Base-by-base conservation (phyloP, 2,888 invertebrate species). In the Leptopilina myrica region DNA sequence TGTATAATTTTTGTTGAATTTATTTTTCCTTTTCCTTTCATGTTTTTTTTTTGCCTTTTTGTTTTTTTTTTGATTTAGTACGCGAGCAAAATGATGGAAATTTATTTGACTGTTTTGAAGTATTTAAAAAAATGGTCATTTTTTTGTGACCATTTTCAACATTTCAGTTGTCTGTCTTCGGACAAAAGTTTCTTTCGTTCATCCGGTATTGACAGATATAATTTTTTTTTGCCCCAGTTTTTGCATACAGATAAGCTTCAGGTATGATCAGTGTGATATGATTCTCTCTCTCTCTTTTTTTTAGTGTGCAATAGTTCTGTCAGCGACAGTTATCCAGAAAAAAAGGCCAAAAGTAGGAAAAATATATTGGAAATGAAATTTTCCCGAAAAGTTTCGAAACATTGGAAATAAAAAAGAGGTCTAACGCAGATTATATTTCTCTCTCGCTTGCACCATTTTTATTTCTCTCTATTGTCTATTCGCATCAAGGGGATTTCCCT, bases 401-500 rank as follows among this genome's bases (percentile, higher is more conserved):
- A 59, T 59, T 15, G 69, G 7, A 20, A 20, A 7, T 12, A 49
- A 69, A 69, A 69, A 26, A 53, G 33, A 33, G 33, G 26, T 56
- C n/a, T 33, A 53, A 33, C 26, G 53, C 49, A 67, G 26, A 69
- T 69, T 69, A 69, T 69, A 49, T 12, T 53, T 15, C 53, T 64
- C 9, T 67, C 49, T 67, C 65, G 7, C 46, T 46, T 9, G 7
- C 46, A 46, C 46, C 46, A 56, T 56, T 59, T 15, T 59, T 15
- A 15, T 59, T 59, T 59, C n/a, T 59, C 59, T 59, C 59, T 59
- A 59, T 59, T 59, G n/a, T 49, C 69, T 69, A 8, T 53, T 69
- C 69, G 53, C 53, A 69, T 69, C n/a, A 26, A 69, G 69, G 26
- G 69, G 49, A 49, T 69, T 69, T 26, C 15, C 49, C 46, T 69